Conservation (phyloP, 2,888 invertebrate species). For the Cataglyphis rosenhaueri region DNA sequence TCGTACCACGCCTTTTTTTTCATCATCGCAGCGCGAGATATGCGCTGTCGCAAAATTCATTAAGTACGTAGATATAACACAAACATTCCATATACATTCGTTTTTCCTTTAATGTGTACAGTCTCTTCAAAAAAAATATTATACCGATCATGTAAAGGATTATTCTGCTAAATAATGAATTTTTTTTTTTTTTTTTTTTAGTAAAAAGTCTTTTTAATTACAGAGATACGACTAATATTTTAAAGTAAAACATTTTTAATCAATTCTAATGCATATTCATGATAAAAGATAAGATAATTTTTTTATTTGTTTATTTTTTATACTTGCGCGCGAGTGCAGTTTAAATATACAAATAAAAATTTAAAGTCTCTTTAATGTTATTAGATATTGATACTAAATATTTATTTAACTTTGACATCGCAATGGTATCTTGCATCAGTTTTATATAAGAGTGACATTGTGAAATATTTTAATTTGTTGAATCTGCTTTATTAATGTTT, state of each 20-base stretch:
- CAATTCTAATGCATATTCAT: not conserved
- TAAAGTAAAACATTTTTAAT: not conserved
- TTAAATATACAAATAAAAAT: not conserved
- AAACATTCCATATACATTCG: not conserved
- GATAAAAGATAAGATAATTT: not conserved
- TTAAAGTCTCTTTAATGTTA: not conserved
- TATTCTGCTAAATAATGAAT: not conserved
- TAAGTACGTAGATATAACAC: not conserved
- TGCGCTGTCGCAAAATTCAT: slow-evolving; percentile 4
- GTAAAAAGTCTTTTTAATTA: slow-evolving; percentile 19
- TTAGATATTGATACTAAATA: not conserved
- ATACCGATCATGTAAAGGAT: not conserved
- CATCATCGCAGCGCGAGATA: not conserved
- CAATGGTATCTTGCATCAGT: not conserved
- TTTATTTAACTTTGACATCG: not conserved
- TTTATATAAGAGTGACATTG: not conserved
- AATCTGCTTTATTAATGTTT: not conserved
- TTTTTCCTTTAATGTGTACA: not conserved
- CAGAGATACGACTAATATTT: not conserved
- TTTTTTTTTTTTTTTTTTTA: no score
- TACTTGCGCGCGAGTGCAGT: not conserved
- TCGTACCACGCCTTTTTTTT: not conserved
- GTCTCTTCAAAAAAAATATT: not conserved
- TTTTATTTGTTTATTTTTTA: not conserved
- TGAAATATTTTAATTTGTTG: not conserved